Evolutionary conservation across 2,113 vertebrate genomes (phyloP).

Genomic region (Odocoileus hemionus): DNA sequence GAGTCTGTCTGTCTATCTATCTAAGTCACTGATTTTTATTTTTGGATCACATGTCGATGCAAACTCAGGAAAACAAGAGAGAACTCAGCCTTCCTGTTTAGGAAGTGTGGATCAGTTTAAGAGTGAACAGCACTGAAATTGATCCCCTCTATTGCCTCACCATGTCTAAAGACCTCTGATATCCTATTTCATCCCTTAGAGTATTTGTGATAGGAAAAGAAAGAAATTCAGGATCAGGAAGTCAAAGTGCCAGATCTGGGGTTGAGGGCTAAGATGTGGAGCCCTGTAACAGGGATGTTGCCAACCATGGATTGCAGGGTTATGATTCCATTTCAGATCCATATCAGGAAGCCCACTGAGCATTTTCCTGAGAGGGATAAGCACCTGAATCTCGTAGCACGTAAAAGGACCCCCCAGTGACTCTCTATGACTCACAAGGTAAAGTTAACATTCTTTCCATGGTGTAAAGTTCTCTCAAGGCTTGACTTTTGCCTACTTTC

Average conservation of each 20-base stretch:
- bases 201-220: neutral
- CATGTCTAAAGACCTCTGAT: neutral
- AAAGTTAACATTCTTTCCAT: neutral
- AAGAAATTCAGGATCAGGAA: neutral
- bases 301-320: neutral
- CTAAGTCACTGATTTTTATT: neutral
- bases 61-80: neutral
- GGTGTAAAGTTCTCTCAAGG: neutral
- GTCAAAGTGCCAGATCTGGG: neutral
- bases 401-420: neutral
- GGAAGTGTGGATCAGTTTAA: neutral
- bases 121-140: neutral
- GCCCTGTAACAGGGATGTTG: neutral
- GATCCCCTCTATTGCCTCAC: neutral
- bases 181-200: neutral
- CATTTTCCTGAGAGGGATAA: fast-evolving
- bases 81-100: neutral
- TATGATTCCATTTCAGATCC: neutral
- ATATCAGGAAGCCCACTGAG: neutral
- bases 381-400: neutral
- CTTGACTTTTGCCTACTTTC: neutral
- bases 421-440: neutral
- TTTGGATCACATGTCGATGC: neutral
- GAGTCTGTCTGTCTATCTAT: neutral
- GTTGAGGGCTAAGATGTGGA: neutral